Evolutionary conservation across 2,797 vertebrate genomes (phyloP), one percentile per base, ranked within the genome.

Genomic region (Eulemur mongoz): DNA sequence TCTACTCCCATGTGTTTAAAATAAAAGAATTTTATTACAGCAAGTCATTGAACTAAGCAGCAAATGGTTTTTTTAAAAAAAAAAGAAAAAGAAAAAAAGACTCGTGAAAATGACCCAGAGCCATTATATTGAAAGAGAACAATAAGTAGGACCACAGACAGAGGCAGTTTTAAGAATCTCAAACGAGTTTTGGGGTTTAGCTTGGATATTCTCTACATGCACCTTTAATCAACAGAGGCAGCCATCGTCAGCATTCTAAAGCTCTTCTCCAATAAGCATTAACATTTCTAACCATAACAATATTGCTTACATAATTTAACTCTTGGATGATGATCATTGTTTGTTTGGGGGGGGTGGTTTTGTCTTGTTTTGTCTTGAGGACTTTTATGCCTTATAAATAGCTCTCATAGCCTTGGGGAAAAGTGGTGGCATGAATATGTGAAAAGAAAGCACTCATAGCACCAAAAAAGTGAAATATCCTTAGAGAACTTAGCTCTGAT

Each of bases 371-470:
- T 30, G 45, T 79, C 61, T 52, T 32, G 32, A 94, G 65, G 57
- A 67, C 70, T 90, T 94, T 69, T 93, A 63, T 82, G 15, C 25
- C 85, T 95, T 63, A 79, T n/a, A 92, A 98, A 22, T 99, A 76
- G 2, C 17, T 98, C 35, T 98, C 98, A 5, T 98, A 99, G 96
- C 98, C 98, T 97, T 98, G 98, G 99, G 98, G 98, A 97, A 99
- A 99, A 97, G 82, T 98, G 52, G 98, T 98, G 48, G 98, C 99
- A 98, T 99, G 99, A 0, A 98, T 99, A 97, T 98, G 97, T 98
- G 98, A 99, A 2, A 99, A 99, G 98, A 99, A 99, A 97, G 95
- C 98, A 99, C 91, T 98, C 98, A 82, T 98, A 99, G 97, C 98
- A 99, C 92, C 98, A 98, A 98, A 99, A 99, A 97, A 98, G 95